Conservation (phyloP, 2,888 invertebrate species). For the Synanthedon vespiformis region DNA sequence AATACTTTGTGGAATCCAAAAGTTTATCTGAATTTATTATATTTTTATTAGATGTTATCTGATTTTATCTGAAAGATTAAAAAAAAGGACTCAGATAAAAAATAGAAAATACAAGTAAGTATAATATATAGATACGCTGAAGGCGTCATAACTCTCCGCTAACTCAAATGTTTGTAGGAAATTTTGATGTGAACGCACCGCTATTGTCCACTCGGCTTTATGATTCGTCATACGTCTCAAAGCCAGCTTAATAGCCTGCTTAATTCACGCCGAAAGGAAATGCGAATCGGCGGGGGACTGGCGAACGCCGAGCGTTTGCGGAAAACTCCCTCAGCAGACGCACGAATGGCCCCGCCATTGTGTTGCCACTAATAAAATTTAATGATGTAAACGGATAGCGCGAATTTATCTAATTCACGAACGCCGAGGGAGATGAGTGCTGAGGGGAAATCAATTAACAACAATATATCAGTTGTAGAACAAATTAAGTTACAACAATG, state of each 20-base stretch:
- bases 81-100: no score
- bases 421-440: conserved; percentile 36
- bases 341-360: conserved; percentile 47
- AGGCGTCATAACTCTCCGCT: neutral
- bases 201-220: conserved; percentile 41
- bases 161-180: neutral
- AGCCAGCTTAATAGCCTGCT: conserved; percentile 63
- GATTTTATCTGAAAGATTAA: no score
- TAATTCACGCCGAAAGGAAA: conserved; percentile 65
- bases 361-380: conserved; percentile 67
- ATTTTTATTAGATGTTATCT: no score
- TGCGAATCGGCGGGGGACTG: conserved; percentile 49
- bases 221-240: conserved; percentile 64
- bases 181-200: neutral
- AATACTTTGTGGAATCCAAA: no score
- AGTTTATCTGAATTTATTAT: no score
- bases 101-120: no score
- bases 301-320: conserved; percentile 24
- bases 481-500: conserved; percentile 28
- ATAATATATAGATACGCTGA: no score
- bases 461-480: conserved; percentile 46
- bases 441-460: conserved; percentile 61
- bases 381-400: conserved; percentile 70
- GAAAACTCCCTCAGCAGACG: conserved; percentile 52
- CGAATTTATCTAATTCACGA: conserved; percentile 59